Conservation (phyloP, 2,113 vertebrate genomes). For the Istiophorus platypterus region DNA sequence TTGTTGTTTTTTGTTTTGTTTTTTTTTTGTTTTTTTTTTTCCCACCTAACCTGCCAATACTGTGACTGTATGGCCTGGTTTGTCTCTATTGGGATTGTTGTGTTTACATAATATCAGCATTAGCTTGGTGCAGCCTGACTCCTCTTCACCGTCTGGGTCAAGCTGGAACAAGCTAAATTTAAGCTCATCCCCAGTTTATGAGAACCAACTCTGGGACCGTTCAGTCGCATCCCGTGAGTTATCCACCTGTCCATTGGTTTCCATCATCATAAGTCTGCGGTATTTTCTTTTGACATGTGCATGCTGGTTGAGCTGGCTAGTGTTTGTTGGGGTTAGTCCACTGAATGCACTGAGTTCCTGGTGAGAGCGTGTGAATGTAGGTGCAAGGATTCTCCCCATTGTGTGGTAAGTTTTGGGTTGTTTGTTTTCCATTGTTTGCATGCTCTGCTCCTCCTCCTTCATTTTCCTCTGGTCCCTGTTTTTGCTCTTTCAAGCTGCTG, state of each 20-base stretch:
- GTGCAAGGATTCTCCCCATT: conserved; percentile 41
- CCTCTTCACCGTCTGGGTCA: neutral
- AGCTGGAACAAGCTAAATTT: neutral
- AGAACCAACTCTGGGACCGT: neutral
- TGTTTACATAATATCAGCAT: neutral
- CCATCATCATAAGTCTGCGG: conserved; percentile 55
- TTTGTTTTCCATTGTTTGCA: conserved; percentile 56
- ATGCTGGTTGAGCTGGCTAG: conserved; percentile 93
- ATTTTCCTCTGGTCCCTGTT: conserved; percentile 41
- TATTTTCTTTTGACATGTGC: conserved; percentile 84
- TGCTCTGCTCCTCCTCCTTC: conserved; percentile 16
- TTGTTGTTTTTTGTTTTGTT: conserved; percentile 21
- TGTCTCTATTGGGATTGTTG: neutral
- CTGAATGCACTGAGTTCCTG: conserved; percentile 60
- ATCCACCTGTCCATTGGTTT: conserved; percentile 56
- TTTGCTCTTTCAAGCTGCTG: neutral
- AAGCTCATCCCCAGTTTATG: conserved; percentile 4
- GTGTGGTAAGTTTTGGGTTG: conserved; percentile 79
- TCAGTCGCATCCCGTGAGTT: neutral
- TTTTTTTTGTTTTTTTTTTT: conserved; percentile 26
- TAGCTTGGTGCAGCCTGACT: conserved; percentile 31
- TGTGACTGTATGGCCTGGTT: neutral
- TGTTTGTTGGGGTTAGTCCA: conserved; percentile 69
- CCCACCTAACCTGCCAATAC: conserved; percentile 63
- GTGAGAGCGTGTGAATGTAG: conserved; percentile 59